Conservation (phyloP, 2,797 vertebrate species). For the Fratercula arctica region DNA sequence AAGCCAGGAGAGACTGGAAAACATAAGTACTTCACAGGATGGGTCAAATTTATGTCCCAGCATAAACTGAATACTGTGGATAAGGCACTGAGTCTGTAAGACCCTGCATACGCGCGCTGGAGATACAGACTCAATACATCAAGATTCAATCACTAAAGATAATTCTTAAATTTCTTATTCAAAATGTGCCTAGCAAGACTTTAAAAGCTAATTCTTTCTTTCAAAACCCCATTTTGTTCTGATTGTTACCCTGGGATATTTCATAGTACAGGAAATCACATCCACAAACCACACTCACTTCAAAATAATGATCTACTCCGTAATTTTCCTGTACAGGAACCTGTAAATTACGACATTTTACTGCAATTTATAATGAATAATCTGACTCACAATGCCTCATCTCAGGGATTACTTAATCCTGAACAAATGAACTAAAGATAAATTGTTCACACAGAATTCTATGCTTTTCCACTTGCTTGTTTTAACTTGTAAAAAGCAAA, state of each 20-base stretch:
- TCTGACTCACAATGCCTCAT: neutral
- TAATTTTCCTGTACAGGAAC: neutral
- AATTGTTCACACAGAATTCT: neutral
- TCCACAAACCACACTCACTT: neutral
- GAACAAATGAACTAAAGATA: slow-evolving; percentile 35
- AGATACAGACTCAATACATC: neutral
- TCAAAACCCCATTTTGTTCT: neutral
- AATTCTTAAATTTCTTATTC: neutral
- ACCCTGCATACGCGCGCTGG: neutral
- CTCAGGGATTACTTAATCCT: slow-evolving; percentile 1
- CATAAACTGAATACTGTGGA: neutral
- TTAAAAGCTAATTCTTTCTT: neutral
- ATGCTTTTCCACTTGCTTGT: neutral
- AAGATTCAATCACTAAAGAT: neutral
- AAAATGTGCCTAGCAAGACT: neutral
- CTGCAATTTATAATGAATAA: neutral
- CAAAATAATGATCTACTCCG: neutral
- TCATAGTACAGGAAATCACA: slow-evolving; percentile 3
- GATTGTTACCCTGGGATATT: neutral
- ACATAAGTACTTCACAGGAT: neutral
- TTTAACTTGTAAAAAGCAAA: neutral
- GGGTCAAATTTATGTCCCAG: neutral
- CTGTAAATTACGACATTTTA: neutral
- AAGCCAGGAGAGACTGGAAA: neutral
- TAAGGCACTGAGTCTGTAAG: neutral